Percentiles rank a stretch among this genome's conserved stretches.
Evolutionary conservation across 2,888 invertebrate genomes (phyloP).

Genomic region (Tolmerus cingulatus): DNA sequence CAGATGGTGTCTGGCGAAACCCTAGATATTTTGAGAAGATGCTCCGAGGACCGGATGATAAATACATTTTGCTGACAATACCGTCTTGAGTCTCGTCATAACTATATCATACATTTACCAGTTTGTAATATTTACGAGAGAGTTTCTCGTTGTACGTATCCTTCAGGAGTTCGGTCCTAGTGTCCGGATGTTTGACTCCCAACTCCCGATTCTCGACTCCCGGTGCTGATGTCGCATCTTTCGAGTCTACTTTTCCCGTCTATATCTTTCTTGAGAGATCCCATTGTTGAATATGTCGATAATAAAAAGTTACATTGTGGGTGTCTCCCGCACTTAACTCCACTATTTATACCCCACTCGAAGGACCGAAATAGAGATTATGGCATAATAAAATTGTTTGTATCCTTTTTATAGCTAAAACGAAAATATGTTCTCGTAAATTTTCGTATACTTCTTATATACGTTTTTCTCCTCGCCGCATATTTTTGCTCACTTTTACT

Average conservation of each 20-base stretch:
- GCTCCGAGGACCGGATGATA: slow-evolving; percentile 39
- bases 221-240: slow-evolving; percentile 26
- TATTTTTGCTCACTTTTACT: background rate
- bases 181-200: slow-evolving; percentile 34
- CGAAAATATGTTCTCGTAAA: slow-evolving; percentile 37
- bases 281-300: slow-evolving; percentile 37
- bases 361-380: slow-evolving; percentile 27
- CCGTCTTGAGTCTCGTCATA: slow-evolving; percentile 37
- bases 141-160: slow-evolving; percentile 5
- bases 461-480: background rate
- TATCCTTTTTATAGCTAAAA: slow-evolving; percentile 35
- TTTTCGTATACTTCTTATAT: background rate
- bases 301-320: slow-evolving; percentile 41
- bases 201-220: background rate
- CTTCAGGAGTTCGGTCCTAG: background rate
- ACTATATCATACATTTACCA: slow-evolving; percentile 33
- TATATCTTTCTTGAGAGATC: slow-evolving; percentile 4
- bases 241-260: slow-evolving; percentile 2
- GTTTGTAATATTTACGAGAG: slow-evolving; percentile 40
- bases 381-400: slow-evolving; percentile 41
- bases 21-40: background rate
- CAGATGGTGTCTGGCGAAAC: slow-evolving; percentile 1
- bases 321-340: slow-evolving; percentile 38
- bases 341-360: slow-evolving; percentile 33
- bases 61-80: slow-evolving; percentile 45